A percentile compares a stretch with the other conserved stretches of the same genome.
Conservation (phyloP, 2,797 vertebrate species). For the Coendou prehensilis region DNA sequence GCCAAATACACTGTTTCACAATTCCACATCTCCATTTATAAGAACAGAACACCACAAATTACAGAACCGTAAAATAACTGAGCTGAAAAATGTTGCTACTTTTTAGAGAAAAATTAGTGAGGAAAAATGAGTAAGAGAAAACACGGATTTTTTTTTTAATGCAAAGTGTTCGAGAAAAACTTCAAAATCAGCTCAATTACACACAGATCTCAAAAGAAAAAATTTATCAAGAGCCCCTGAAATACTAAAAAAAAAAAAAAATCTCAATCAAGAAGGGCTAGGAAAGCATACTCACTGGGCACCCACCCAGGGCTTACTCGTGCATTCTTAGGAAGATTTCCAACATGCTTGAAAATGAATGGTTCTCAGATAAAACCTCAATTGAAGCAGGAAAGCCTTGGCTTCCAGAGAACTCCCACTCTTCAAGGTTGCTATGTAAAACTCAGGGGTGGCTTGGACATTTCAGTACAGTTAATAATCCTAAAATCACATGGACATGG, state of each 20-base stretch:
- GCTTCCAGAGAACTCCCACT: not conserved
- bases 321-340: not conserved
- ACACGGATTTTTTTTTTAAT: not conserved
- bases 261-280: not conserved
- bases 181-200: not conserved
- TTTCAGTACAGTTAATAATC: not conserved
- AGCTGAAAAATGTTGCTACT: not conserved
- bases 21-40: not conserved
- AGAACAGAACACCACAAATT: not conserved
- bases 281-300: not conserved
- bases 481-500: not conserved
- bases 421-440: not conserved
- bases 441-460: not conserved
- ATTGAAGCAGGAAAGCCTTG: not conserved
- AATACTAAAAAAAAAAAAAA: not conserved
- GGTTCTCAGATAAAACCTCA: constrained; percentile 1
- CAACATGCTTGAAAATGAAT: not conserved
- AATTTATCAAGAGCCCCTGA: not conserved
- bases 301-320: not conserved
- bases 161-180: not conserved
- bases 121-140: not conserved
- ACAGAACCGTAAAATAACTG: not conserved
- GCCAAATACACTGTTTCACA: not conserved
- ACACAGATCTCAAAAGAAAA: not conserved
- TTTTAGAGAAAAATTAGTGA: constrained; percentile 19